phyloP scores from a whole-genome alignment of 2,888 invertebrate genomes.

The Neoascia interrupta region DNA sequence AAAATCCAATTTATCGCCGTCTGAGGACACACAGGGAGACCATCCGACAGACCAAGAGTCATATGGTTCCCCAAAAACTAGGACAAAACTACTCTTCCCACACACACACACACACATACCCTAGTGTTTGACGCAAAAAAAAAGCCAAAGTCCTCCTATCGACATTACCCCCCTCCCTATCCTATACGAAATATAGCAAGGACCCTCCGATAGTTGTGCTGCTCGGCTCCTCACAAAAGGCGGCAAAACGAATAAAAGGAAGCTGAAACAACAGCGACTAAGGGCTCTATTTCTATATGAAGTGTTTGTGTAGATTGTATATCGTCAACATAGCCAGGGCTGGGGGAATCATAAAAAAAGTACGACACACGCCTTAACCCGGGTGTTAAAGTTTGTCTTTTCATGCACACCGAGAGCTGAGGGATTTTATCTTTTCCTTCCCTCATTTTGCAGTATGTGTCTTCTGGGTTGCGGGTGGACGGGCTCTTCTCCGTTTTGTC shows the following conservation, averaged over 20 bases:
- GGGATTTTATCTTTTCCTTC: slow-evolving; percentile 33
- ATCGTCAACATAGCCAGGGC: slow-evolving; percentile 33
- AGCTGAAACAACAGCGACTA: slow-evolving; percentile 57
- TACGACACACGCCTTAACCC: slow-evolving; percentile 44
- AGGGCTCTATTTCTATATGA: slow-evolving; percentile 63
- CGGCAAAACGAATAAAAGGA: slow-evolving; percentile 44
- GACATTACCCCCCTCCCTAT: background rate
- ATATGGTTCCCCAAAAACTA: slow-evolving; percentile 34
- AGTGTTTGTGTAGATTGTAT: slow-evolving; percentile 54
- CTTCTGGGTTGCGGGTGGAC: slow-evolving; percentile 25
- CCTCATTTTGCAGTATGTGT: slow-evolving; percentile 24
- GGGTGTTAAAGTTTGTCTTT: slow-evolving; percentile 55
- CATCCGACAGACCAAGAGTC: slow-evolving; percentile 58
- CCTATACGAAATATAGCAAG: slow-evolving; percentile 23
- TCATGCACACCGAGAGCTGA: slow-evolving; percentile 47
- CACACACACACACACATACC: background rate
- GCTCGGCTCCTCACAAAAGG: slow-evolving; percentile 20
- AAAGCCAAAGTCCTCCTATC: slow-evolving; percentile 11
- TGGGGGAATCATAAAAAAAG: slow-evolving; percentile 23
- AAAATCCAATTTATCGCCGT: slow-evolving; percentile 63
- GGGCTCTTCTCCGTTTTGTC: no score
- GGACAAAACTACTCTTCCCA: slow-evolving; percentile 20
- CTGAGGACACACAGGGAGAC: slow-evolving; percentile 50
- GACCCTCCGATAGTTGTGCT: slow-evolving; percentile 40
- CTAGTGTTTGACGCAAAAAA: background rate